phyloP scores from a whole-genome alignment of 2,888 invertebrate genomes.

The Epirrita christyi region DNA sequence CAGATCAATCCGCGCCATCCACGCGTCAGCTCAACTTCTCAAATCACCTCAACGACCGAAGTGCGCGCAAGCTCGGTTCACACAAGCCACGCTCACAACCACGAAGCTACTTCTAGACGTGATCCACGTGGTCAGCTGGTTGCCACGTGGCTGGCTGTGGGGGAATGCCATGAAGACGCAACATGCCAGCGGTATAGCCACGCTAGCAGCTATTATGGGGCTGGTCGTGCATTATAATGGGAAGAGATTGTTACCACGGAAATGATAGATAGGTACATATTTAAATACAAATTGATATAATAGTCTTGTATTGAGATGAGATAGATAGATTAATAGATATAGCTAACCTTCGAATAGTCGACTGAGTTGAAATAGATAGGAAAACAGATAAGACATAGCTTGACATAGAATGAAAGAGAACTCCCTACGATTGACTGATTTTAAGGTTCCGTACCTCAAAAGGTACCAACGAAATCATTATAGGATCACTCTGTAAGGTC shows the following conservation, averaged over 20 bases:
- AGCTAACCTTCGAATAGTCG: no score
- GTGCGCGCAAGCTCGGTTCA: constrained; percentile 67
- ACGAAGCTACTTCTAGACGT: constrained; percentile 86
- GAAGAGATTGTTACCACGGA: constrained; percentile 53
- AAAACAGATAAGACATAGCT: no score
- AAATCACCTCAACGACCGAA: constrained; percentile 54
- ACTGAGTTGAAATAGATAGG: no score
- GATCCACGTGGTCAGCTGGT: constrained; percentile 91
- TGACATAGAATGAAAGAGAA: no score
- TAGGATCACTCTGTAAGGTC: no score
- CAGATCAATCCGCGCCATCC: constrained; percentile 70
- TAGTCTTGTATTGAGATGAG: no score
- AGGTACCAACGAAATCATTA: no score
- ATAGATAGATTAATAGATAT: no score
- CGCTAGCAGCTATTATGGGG: constrained; percentile 61
- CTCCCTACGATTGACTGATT: no score
- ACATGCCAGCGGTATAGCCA: constrained; percentile 61
- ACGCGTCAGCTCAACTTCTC: constrained; percentile 52
- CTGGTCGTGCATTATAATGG: constrained; percentile 68
- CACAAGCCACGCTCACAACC: constrained; percentile 64
- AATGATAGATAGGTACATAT: constrained; percentile 5
- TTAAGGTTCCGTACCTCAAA: no score
- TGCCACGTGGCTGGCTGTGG: constrained; percentile 93
- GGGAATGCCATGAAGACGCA: constrained; percentile 85
- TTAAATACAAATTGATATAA: no score